A percentile compares a stretch with the other conserved stretches of the same genome.
These are phyloP conservation scores for Tethea ocularis DNA, from an alignment of 2,888 invertebrate species.

Conservation along the genomic window DNA sequence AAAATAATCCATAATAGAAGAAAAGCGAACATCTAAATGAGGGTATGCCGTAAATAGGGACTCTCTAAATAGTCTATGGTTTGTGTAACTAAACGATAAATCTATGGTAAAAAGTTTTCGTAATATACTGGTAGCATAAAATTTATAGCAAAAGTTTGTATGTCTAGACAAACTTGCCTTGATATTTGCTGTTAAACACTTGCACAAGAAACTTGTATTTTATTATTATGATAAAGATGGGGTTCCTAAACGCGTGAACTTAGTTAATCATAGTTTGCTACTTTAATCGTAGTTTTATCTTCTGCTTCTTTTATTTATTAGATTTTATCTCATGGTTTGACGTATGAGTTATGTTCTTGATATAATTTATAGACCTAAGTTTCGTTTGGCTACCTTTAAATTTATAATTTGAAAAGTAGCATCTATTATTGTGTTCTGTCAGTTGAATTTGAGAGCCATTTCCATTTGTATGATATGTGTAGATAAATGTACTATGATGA, in stretches of 20 bases:
- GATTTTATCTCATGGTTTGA: neutral
- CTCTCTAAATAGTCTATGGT: neutral
- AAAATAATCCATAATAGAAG: too few species aligned
- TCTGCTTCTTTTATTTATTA: neutral
- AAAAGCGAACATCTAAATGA: too few species aligned
- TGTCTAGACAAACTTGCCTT: slow-evolving; percentile 41
- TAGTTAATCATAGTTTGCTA: slow-evolving; percentile 4
- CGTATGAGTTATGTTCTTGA: too few species aligned
- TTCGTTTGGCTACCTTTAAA: too few species aligned
- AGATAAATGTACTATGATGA: too few species aligned
- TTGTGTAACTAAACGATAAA: slow-evolving; percentile 8
- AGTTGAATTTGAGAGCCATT: too few species aligned
- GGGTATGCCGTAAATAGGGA: too few species aligned
- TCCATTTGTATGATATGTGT: too few species aligned
- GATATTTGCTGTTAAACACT: slow-evolving; percentile 37
- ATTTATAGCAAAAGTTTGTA: slow-evolving; percentile 60
- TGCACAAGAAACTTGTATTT: slow-evolving; percentile 16
- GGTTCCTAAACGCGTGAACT: neutral
- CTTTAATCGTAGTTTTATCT: neutral
- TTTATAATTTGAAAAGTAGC: too few species aligned
- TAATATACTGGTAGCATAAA: slow-evolving; percentile 44
- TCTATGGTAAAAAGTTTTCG: slow-evolving; percentile 33
- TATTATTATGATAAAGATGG: neutral
- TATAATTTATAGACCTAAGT: too few species aligned
- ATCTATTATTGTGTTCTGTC: too few species aligned